phyloP scores from a whole-genome alignment of 2,888 invertebrate species.

The Dolomedes plantarius region DNA sequence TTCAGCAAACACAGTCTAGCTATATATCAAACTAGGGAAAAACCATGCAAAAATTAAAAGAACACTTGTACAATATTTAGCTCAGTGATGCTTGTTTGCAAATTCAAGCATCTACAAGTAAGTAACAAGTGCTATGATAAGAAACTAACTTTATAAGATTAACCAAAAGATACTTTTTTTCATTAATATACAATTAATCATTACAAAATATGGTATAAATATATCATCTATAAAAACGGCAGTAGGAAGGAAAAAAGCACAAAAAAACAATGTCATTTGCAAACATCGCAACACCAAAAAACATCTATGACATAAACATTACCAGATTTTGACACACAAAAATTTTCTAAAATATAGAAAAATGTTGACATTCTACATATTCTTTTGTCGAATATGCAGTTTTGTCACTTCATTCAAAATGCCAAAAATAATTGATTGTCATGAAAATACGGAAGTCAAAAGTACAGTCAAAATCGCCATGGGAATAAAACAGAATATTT shows the following conservation, averaged over 20 bases:
- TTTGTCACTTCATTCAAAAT: no score
- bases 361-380: no score
- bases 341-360: background rate
- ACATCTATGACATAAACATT: background rate
- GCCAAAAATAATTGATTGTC: no score
- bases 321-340: background rate
- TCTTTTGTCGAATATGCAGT: no score
- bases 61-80: slow-evolving; percentile 11
- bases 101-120: slow-evolving; percentile 2
- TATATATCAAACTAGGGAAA: background rate
- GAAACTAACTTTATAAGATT: no score
- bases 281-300: background rate
- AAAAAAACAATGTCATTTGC: background rate
- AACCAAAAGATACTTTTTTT: no score
- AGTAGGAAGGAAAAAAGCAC: background rate
- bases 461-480: no score
- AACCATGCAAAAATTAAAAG: background rate
- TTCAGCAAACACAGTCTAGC: background rate
- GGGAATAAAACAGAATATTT: no score
- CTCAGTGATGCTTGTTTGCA: slow-evolving; percentile 31
- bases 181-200: no score
- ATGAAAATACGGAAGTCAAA: no score
- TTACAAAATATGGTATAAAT: background rate
- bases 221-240: background rate
- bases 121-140: background rate